Conservation (phyloP, 1,140 invertebrate genomes). For the Ditylenchus dipsaci region DNA sequence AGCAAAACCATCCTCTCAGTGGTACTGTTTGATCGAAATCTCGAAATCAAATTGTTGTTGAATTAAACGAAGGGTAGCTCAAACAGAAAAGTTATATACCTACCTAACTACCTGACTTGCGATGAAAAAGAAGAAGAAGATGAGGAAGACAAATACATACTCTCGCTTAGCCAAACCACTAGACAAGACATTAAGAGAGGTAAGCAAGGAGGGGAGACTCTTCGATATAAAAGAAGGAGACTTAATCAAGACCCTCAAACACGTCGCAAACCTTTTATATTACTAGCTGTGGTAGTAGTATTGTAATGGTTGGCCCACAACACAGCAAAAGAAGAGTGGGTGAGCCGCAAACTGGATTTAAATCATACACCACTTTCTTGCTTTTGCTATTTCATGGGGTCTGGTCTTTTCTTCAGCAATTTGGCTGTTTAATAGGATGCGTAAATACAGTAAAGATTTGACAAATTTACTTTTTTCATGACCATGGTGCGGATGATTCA, state of each 20-base stretch:
- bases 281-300: too few relatives aligned
- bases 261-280: background rate
- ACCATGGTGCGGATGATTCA: too few relatives aligned
- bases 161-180: slow-evolving; percentile 5
- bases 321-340: background rate
- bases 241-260: background rate
- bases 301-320: background rate
- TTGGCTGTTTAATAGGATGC: too few relatives aligned
- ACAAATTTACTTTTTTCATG: too few relatives aligned
- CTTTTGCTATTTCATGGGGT: too few relatives aligned
- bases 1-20: too few relatives aligned
- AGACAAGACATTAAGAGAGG: background rate
- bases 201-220: background rate
- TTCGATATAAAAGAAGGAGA: background rate
- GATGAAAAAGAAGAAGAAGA: background rate
- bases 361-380: background rate
- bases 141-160: slow-evolving; percentile 1
- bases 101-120: background rate
- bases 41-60: slow-evolving; percentile 5
- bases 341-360: slow-evolving; percentile 1
- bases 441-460: too few relatives aligned
- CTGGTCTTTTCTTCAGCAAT: too few relatives aligned
- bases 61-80: background rate
- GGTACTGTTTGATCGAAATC: background rate
- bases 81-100: background rate